Conservation (phyloP, 2,113 vertebrate species). For the Lagopus muta region DNA sequence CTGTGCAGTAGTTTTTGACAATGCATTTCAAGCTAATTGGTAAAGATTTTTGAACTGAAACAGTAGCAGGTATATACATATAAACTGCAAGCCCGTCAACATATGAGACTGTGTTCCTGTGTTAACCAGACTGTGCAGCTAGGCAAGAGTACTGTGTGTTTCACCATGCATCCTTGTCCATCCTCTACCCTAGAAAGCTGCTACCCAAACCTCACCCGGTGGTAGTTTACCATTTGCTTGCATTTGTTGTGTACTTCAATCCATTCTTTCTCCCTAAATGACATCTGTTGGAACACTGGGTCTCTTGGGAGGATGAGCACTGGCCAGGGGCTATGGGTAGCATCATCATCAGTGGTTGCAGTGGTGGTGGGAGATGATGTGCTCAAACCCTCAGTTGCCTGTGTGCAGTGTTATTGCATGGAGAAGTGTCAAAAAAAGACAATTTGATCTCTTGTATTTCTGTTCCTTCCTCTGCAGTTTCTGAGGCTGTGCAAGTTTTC, state of each 20-base stretch:
- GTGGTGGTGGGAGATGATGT: neutral
- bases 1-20: neutral
- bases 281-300: neutral
- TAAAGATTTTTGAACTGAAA: neutral
- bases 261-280: fast-evolving
- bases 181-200: neutral
- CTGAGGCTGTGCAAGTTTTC: neutral
- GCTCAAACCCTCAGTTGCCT: fast-evolving
- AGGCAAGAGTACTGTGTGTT: neutral
- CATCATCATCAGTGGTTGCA: neutral
- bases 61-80: neutral
- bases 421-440: neutral
- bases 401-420: fast-evolving
- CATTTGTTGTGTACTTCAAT: neutral
- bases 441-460: neutral
- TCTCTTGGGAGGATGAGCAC: neutral
- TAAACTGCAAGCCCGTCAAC: neutral
- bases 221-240: neutral
- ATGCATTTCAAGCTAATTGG: fast-evolving
- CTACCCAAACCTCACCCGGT: neutral
- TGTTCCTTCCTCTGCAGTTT: neutral
- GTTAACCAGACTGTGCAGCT: neutral
- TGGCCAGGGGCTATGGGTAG: neutral
- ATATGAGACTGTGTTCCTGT: fast-evolving
- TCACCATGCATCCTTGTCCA: neutral